Base-by-base conservation (phyloP, 2,888 invertebrate genomes). In the Hoplodrina blanda region DNA sequence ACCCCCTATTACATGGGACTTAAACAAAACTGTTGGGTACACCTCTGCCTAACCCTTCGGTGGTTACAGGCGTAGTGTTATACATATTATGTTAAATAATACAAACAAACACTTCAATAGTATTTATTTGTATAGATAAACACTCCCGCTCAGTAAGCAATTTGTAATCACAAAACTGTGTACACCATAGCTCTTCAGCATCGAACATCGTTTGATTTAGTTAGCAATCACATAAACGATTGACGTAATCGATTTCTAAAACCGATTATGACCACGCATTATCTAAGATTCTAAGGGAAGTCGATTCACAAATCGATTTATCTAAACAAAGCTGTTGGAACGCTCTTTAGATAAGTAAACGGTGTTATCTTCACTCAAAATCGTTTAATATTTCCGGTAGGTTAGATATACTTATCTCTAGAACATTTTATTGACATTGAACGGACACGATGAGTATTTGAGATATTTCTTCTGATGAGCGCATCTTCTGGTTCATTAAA, bases 181-280 rank as follows among this genome's bases (percentile, higher is more conserved):
- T 64, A 52, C 46, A 57, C 49, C 60, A 57, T 54, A 19, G 37
- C 37, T 19, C 20, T 60, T 62, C 19, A 68, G 17, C 62, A 37
- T 17, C 37, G 6, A 57, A 74, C 30, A 25, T 25, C 30, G 7
- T 67, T 67, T 57, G 56, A 62, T 69, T 59, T 60, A 37, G n/a
- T 41, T 54, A 57, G 2, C 6, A 68, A 74, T 19, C 25, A 74
- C 68, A 55, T 69, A 30, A 68, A 60, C 37, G 46, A 63, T 60
- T 75, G 76, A 63, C 70, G 76, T 64, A 74, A 52, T 52, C 68
- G 54, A 54, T 30, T 62, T 55, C 57, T 62, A 57, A 19, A 63
- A 56, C 5, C 55, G 69, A 74, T 74, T 62, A 49, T 25, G n/a
- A 56, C 17, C 17, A 15, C 19, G 0, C 7, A 30, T 62, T 63